Base-by-base conservation (phyloP, 1,140 invertebrate genomes). In the Diorhabda elongata region DNA sequence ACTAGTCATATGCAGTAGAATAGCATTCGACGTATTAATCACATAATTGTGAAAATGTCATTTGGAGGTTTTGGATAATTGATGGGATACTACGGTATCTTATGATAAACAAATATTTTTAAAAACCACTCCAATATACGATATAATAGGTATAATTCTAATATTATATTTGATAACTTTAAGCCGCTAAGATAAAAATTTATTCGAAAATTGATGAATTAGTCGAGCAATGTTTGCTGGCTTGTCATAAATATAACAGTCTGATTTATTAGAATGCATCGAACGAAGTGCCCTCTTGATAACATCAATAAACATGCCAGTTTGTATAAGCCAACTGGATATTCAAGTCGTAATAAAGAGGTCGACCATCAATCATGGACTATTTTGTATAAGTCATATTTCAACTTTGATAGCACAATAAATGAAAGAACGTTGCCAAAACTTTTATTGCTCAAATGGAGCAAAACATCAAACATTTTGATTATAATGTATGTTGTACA, bases 131-230 rank as follows among this genome's bases (percentile, higher is more conserved):
- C 47, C 3, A n/a, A n/a, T n/a, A 4, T 52, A 52, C n/a, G n/a
- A 0, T 26, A 26, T 52, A 8, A 52, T 8, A 8, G 47, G 47
- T n/a, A 52, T 52, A 52, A 52, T 52, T 52, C 47, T 3, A 52
- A 52, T 4, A 52, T 52, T 52, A 52, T 52, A 6, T 52, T 6
- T 52, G 47, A 52, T 52, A n/a, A n/a, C 47, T 52, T 52, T 52
- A 52, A 52, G 47, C 47, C 47, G 47, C 47, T 52, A 52, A 8
- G 47, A 52, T 52, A 52, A 52, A 11, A 52, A 52, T 52, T 52
- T n/a, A 52, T 52, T 52, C 47, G 47, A 52, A 52, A 52, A 52
- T 52, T 52, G 47, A 52, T 52, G 47, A 52, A 52, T 52, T 52
- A 52, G 47, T 52, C 47, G 47, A n/a, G 47, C 47, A 52, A 52